Conservation (phyloP, 2,797 vertebrate species). For the Enteromius fasciolatus region DNA sequence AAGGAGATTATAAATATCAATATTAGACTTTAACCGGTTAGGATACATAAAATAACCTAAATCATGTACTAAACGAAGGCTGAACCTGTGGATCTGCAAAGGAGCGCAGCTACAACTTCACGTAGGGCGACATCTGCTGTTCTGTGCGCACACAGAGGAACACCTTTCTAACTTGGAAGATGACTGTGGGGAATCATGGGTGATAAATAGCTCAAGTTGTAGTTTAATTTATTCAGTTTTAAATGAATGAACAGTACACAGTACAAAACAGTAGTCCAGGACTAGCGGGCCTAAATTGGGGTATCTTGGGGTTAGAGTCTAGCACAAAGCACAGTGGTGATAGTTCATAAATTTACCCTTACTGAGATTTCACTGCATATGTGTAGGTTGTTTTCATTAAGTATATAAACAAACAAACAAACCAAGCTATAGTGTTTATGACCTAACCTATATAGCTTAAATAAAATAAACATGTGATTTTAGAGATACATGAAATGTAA, state of each 20-base stretch:
- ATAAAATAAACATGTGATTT: background rate
- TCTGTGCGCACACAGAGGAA: slow-evolving; percentile 41
- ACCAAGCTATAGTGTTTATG: background rate
- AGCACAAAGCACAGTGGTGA: background rate
- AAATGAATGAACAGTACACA: background rate
- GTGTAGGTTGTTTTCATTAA: background rate
- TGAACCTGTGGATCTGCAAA: slow-evolving; percentile 59
- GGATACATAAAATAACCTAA: slow-evolving; percentile 6
- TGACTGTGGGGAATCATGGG: background rate
- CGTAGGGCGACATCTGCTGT: slow-evolving; percentile 80
- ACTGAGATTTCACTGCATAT: background rate
- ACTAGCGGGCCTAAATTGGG: background rate
- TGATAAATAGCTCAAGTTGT: background rate
- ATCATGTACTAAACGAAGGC: slow-evolving; percentile 60
- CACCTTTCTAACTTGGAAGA: background rate
- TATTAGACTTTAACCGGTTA: slow-evolving; percentile 7
- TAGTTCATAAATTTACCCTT: background rate
- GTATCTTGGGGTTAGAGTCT: background rate
- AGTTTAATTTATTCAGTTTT: background rate
- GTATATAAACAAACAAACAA: background rate
- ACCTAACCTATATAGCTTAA: background rate
- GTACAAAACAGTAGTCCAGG: background rate
- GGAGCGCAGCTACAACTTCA: slow-evolving; percentile 59
- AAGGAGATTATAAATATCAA: background rate
- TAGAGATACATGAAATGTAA: background rate